Conservation (phyloP, 2,888 invertebrate species). For the Rugalucina vietnamica region DNA sequence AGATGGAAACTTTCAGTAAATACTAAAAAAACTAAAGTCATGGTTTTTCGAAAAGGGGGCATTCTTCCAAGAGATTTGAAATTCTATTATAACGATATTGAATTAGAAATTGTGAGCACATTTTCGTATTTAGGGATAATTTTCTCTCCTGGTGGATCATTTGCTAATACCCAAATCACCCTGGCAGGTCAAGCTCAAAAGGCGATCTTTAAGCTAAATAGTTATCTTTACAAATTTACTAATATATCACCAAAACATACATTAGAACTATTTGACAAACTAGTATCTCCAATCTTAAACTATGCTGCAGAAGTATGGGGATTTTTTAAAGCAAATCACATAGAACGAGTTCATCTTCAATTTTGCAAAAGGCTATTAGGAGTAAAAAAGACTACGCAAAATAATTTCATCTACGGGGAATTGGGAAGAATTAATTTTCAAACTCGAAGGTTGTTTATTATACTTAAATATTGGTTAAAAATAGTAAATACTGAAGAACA, state of each 20-base stretch:
- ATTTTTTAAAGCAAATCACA: background rate
- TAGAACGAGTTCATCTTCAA: background rate
- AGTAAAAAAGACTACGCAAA: no score
- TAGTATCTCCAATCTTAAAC: background rate
- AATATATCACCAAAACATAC: background rate
- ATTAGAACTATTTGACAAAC: background rate
- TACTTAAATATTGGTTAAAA: no score
- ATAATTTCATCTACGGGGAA: no score
- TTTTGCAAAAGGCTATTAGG: background rate
- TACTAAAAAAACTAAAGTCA: conserved; percentile 3
- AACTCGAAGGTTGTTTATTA: no score
- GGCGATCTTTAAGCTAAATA: background rate
- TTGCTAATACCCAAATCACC: background rate
- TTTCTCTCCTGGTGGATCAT: background rate
- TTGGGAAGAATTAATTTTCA: no score
- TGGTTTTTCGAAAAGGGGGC: background rate
- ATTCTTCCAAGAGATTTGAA: background rate
- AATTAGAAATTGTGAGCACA: background rate
- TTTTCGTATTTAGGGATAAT: background rate
- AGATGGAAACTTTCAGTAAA: background rate
- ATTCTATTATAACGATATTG: background rate
- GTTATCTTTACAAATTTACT: background rate
- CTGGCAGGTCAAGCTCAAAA: background rate
- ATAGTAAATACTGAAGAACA: no score
- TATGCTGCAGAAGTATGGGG: background rate